Evolutionary conservation across 1,140 invertebrate species (phyloP).

Genomic region (Drosophila suzukii): DNA sequence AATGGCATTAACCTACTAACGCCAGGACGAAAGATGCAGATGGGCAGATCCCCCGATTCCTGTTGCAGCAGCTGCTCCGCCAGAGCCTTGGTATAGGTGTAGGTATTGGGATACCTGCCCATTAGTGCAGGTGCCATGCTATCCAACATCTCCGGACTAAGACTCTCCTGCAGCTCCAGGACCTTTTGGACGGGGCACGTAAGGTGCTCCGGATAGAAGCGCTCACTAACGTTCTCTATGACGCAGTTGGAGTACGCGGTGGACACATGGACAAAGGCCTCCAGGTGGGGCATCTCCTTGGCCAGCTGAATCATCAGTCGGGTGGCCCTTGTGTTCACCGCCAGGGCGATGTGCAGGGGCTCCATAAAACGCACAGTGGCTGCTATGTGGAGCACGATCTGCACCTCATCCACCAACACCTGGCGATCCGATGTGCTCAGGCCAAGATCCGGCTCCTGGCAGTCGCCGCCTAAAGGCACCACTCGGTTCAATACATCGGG

Average conservation of each 20-base stretch:
- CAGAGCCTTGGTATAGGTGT: slow-evolving; percentile 92
- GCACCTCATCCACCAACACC: slow-evolving; percentile 84
- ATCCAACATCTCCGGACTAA: slow-evolving; percentile 87
- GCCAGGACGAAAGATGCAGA: slow-evolving; percentile 89
- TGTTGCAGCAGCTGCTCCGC: slow-evolving; percentile 90
- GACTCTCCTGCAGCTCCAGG: slow-evolving; percentile 84
- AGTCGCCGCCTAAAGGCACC: slow-evolving; percentile 86
- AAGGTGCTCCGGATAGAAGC: slow-evolving; percentile 89
- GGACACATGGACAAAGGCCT: slow-evolving; percentile 89
- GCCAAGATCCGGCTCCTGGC: slow-evolving; percentile 87
- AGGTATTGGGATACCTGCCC: slow-evolving; percentile 92
- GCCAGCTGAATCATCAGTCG: slow-evolving; percentile 86
- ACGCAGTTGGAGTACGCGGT: slow-evolving; percentile 91
- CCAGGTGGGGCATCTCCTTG: slow-evolving; percentile 88
- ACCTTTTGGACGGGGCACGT: slow-evolving; percentile 88
- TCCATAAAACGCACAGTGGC: slow-evolving; percentile 94
- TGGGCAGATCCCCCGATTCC: slow-evolving; percentile 88
- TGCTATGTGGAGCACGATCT: slow-evolving; percentile 93
- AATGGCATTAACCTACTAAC: slow-evolving; percentile 86
- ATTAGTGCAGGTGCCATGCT: slow-evolving; percentile 88
- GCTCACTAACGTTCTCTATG: slow-evolving; percentile 87
- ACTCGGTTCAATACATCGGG: slow-evolving; percentile 33
- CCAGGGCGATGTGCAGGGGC: slow-evolving; percentile 87
- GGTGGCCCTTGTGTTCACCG: slow-evolving; percentile 87
- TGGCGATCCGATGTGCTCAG: slow-evolving; percentile 86